Base-by-base conservation (phyloP, 2,888 invertebrate species). In the Lamproptera curius region DNA sequence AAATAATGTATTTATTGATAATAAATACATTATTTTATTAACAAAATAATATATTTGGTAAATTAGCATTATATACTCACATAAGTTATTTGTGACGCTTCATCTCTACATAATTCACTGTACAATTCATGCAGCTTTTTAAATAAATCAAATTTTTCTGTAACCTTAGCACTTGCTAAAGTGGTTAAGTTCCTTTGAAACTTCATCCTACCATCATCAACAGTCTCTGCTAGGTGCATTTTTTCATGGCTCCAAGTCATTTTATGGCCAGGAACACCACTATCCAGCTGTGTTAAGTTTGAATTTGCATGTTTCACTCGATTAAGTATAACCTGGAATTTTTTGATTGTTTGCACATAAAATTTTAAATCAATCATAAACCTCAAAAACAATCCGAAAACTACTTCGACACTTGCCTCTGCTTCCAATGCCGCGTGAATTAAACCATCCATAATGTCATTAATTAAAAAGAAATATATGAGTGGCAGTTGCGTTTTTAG, bases 371-470 rank as follows among this genome's bases (percentile, higher is more conserved):
- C 40, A 46, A 42, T 52, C 57, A 41, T 46, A 23, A 51, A 58
- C 52, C 56, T 61, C 55, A 57, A 61, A 59, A 58, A 64, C 58
- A 63, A 67, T 59, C 54, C 54, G 67, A 66, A 70, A 76, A 74
- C 70, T 68, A 73, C 62, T 59, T 61, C 72, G 75, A 71, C 79
- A 83, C 59, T 61, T 63, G 47, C 87, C 87, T 87, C 85, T 76
- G 87, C 87, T 82, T 87, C 87, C 81, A 85, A 81, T 87, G 87
- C 86, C 83, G 87, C 85, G 85, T 87, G 86, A 85, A 86, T 85
- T 86, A 87, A 86, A 83, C 86, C 86, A 87, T 87, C 87, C 86
- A 87, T 87, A 86, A 76, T 87, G 86, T 83, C 79, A 85, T 84
- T 82, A 79, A 78, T 73, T 78, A 78, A 72, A 79, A 79, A 77